These are phyloP conservation scores for Microtus oregoni DNA, from an alignment of 2,113 vertebrate species.

Conservation along the genomic window DNA sequence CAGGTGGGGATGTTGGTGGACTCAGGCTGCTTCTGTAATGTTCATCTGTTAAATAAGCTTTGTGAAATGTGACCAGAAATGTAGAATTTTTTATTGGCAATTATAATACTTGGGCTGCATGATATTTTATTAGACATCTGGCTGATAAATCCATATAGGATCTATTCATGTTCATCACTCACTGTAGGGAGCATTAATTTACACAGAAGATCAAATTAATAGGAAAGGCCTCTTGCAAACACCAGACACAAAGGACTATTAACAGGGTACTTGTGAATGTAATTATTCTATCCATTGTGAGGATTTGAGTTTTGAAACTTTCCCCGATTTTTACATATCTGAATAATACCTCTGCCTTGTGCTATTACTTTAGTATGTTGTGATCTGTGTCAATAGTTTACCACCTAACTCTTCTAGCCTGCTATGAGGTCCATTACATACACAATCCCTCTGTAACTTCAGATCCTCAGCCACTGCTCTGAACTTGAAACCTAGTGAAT, in stretches of 20 bases:
- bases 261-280: slow-evolving; percentile 36
- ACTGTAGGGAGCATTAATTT: slow-evolving; percentile 62
- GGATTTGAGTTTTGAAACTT: slow-evolving; percentile 24
- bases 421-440: not conserved
- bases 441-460: not conserved
- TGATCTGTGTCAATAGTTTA: not conserved
- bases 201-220: slow-evolving; percentile 67
- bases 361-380: not conserved
- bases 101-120: slow-evolving; percentile 63
- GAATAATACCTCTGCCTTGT: not conserved
- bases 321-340: not conserved
- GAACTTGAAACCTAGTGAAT: not conserved
- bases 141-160: slow-evolving; percentile 50
- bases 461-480: not conserved
- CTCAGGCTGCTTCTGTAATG: slow-evolving; percentile 47
- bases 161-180: slow-evolving; percentile 58
- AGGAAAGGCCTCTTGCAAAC: slow-evolving; percentile 65
- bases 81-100: slow-evolving; percentile 61
- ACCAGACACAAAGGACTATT: slow-evolving; percentile 48
- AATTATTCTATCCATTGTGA: slow-evolving; percentile 22
- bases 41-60: slow-evolving; percentile 67
- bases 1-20: slow-evolving; percentile 43
- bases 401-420: not conserved
- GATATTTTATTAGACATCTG: slow-evolving; percentile 68
- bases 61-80: slow-evolving; percentile 69